Percentiles rank a stretch among this genome's conserved stretches.
Evolutionary conservation across 1,140 invertebrate species (phyloP).

Genomic region (Drosophila bocki): DNA sequence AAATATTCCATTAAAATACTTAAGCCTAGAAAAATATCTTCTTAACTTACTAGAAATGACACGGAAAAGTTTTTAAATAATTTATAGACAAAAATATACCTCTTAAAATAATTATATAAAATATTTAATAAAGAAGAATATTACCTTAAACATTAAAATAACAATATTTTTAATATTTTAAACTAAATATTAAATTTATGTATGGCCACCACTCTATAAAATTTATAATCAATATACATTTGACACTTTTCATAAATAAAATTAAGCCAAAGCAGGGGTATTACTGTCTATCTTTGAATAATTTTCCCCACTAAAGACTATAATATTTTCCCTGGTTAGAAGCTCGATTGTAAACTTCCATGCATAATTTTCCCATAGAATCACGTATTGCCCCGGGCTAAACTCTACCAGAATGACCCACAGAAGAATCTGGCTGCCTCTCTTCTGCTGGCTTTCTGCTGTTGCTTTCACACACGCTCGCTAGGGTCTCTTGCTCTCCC

Average conservation of each 20-base stretch:
- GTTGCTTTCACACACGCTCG: constrained; percentile 7
- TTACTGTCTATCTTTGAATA: neutral
- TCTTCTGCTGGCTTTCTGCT: constrained; percentile 1
- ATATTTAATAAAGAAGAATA: neutral
- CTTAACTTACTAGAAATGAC: too few species aligned
- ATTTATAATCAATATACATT: too few species aligned
- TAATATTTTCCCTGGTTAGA: neutral
- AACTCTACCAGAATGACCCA: constrained; percentile 1
- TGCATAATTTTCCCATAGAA: neutral
- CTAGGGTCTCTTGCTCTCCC: neutral
- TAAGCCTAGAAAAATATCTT: too few species aligned
- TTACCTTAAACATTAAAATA: neutral
- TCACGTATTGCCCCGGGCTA: constrained; percentile 3
- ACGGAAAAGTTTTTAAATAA: too few species aligned
- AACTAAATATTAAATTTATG: too few species aligned
- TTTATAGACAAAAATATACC: too few species aligned
- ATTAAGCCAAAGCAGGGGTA: too few species aligned
- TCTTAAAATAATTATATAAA: too few species aligned
- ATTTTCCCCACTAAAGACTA: neutral
- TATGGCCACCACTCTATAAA: too few species aligned
- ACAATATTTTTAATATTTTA: neutral
- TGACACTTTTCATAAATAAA: too few species aligned
- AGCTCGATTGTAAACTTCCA: neutral
- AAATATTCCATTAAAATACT: too few species aligned
- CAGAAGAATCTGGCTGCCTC: constrained; percentile 1